A percentile compares a stretch with the other conserved stretches of the same genome.
phyloP scores from a whole-genome alignment of 1,140 invertebrate genomes.

The Parasteatoda tepidariorum region DNA sequence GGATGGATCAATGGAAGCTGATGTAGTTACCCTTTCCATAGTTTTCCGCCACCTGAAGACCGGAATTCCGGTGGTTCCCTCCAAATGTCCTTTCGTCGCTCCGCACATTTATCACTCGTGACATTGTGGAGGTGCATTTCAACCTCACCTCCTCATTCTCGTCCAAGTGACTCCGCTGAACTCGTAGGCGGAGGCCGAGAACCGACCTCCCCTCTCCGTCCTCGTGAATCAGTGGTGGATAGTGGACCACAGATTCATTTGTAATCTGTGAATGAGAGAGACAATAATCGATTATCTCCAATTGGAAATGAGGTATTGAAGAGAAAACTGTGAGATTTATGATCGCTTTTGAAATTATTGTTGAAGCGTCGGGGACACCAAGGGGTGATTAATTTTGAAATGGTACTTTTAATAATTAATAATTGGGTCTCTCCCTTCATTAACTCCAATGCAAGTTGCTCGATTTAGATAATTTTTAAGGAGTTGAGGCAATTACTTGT shows the following conservation, averaged over 20 bases:
- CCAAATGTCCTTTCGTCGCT: conserved; percentile 48
- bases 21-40: conserved; percentile 51
- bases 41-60: conserved; percentile 45
- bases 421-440: too few relatives aligned
- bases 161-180: conserved; percentile 78
- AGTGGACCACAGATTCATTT: conserved; percentile 1
- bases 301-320: neutral
- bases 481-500: too few relatives aligned
- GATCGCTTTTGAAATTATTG: too few relatives aligned
- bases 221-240: neutral
- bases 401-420: too few relatives aligned
- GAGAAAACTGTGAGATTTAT: neutral
- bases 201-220: conserved; percentile 64
- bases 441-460: too few relatives aligned
- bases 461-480: too few relatives aligned
- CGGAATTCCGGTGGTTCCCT: conserved; percentile 47
- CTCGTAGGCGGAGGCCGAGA: conserved; percentile 77
- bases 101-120: conserved; percentile 40
- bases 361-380: too few relatives aligned
- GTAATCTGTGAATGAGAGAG: conserved; percentile 3
- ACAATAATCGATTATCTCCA: neutral
- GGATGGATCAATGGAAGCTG: too few relatives aligned
- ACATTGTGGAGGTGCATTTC: conserved; percentile 54
- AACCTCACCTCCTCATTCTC: conserved; percentile 71
- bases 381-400: neutral